Evolutionary conservation across 2,888 invertebrate genomes (phyloP).

Genomic region (Limenitis camilla): DNA sequence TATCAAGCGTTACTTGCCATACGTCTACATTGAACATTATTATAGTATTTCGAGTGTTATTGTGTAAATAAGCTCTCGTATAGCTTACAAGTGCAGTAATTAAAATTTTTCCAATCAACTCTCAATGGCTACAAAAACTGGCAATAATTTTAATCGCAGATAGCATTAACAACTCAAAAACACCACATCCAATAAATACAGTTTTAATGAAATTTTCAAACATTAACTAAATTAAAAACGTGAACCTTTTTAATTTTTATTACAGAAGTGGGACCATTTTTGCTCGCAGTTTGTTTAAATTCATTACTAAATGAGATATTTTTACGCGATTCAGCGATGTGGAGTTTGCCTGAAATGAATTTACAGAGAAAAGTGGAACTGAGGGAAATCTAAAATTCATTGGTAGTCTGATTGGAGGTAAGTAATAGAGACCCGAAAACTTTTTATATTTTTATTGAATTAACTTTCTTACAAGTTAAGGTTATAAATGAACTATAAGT

Average conservation of each 20-base stretch:
- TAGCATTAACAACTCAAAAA: background rate
- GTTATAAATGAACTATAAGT: too few relatives aligned
- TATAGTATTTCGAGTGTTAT: too few relatives aligned
- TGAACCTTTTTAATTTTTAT: conserved; percentile 2
- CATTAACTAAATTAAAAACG: conserved; percentile 3
- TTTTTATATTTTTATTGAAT: too few relatives aligned
- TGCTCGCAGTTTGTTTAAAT: conserved; percentile 2
- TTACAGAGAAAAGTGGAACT: background rate
- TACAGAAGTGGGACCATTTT: background rate
- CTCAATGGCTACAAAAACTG: too few relatives aligned
- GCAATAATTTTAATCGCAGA: background rate
- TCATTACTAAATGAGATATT: conserved; percentile 9
- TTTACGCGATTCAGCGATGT: background rate
- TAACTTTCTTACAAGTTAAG: too few relatives aligned
- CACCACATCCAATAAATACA: background rate
- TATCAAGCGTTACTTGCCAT: too few relatives aligned
- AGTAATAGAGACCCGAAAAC: too few relatives aligned
- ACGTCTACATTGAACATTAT: too few relatives aligned
- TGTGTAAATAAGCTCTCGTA: too few relatives aligned
- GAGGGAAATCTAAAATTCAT: background rate
- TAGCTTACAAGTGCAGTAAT: too few relatives aligned
- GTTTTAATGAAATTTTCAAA: conserved; percentile 3
- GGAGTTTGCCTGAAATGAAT: background rate
- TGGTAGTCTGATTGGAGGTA: background rate
- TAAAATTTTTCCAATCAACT: too few relatives aligned